Percentiles rank a stretch among this genome's conserved stretches.
These are phyloP conservation scores for Pseudomyrmex pallidus DNA, from an alignment of 1,140 invertebrate species.

Conservation along the genomic window DNA sequence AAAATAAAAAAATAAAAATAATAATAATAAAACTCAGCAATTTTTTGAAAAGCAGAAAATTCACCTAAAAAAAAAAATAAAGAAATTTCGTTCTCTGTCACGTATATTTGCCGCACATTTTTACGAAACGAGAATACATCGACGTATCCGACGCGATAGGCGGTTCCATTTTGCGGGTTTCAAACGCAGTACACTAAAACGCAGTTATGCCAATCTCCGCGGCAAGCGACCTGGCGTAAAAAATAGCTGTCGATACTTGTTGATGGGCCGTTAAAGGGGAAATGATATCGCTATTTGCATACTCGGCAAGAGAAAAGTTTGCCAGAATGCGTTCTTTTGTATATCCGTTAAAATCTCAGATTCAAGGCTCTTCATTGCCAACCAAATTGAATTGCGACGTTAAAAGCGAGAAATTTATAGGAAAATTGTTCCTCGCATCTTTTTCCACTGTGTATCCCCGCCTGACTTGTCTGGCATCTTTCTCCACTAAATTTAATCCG, in stretches of 20 bases:
- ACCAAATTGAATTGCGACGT: too few relatives aligned
- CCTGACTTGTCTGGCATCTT: too few relatives aligned
- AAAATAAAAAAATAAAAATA: background rate
- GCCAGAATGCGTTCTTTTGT: background rate
- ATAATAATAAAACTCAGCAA: background rate
- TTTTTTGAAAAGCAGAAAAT: background rate
- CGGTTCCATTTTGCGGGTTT: constrained; percentile 33
- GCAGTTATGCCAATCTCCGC: constrained; percentile 34
- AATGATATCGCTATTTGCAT: constrained; percentile 44
- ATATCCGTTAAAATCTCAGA: background rate
- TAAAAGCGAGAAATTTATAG: too few relatives aligned
- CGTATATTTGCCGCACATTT: background rate
- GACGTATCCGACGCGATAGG: background rate
- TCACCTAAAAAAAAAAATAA: background rate
- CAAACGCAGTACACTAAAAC: constrained; percentile 28
- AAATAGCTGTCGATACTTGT: constrained; percentile 57
- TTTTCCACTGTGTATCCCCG: too few relatives aligned
- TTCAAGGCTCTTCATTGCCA: too few relatives aligned
- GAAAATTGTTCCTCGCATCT: too few relatives aligned
- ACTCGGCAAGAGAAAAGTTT: constrained; percentile 2
- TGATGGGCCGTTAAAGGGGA: constrained; percentile 43
- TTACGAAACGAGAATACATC: background rate
- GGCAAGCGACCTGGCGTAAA: constrained; percentile 35
- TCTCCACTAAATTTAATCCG: too few relatives aligned
- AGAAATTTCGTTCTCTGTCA: background rate